Evolutionary conservation across 2,113 vertebrate species (phyloP).

Genomic region (Heliornis fulica): DNA sequence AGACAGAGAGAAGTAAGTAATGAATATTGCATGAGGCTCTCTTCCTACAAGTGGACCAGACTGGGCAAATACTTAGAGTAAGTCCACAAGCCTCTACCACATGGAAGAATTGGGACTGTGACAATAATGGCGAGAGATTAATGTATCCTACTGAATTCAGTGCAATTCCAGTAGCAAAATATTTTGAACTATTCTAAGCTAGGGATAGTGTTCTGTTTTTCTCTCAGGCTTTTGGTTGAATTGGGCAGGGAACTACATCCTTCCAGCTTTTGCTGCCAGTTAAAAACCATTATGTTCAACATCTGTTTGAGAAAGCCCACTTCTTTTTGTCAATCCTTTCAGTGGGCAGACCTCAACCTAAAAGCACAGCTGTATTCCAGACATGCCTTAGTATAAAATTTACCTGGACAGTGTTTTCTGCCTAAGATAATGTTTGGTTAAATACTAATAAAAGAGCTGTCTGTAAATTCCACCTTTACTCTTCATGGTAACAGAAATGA

Average conservation of each 20-base stretch:
- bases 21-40: conserved; percentile 14
- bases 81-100: background rate
- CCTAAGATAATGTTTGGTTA: background rate
- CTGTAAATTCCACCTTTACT: too few species aligned
- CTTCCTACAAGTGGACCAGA: background rate
- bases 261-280: background rate
- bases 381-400: background rate
- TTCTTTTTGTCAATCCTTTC: background rate
- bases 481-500: too few species aligned
- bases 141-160: background rate
- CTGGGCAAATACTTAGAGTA: background rate
- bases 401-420: background rate
- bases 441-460: background rate
- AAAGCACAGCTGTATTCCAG: background rate
- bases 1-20: conserved; percentile 1
- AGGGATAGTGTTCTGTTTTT: background rate
- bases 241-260: background rate
- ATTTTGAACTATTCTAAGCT: background rate
- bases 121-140: background rate
- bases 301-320: background rate
- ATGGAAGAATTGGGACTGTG: background rate
- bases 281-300: background rate
- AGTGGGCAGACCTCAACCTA: background rate
- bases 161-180: background rate
- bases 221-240: background rate